Evolutionary conservation across 2,888 invertebrate genomes (phyloP).

Genomic region (Patella pellucida): DNA sequence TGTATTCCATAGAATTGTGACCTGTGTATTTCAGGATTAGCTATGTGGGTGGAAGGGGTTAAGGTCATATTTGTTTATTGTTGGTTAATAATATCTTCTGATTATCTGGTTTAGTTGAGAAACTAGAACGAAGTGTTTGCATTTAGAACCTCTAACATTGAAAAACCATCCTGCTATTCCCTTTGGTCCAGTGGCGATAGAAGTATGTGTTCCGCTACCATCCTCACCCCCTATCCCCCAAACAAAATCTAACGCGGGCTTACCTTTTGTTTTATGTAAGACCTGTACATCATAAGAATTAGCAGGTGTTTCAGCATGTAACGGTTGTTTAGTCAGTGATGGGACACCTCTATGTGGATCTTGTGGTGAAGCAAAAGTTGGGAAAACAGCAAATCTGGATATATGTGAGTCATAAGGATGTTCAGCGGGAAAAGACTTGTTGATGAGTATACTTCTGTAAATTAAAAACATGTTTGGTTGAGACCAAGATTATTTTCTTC

Average conservation of each 20-base stretch:
- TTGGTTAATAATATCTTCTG: no score
- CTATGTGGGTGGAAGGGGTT: no score
- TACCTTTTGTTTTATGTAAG: conserved; percentile 65
- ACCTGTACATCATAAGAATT: conserved; percentile 59
- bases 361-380: conserved; percentile 63
- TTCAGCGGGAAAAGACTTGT: conserved; percentile 66
- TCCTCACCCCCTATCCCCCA: no score
- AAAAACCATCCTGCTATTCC: background rate
- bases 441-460: conserved; percentile 58
- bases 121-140: no score
- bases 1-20: no score
- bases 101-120: no score
- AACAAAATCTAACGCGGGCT: background rate
- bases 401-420: conserved; percentile 68
- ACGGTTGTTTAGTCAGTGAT: conserved; percentile 57
- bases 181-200: background rate
- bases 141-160: no score
- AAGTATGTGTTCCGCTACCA: background rate
- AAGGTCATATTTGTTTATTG: no score
- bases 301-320: conserved; percentile 65
- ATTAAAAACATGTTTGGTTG: conserved; percentile 1
- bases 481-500: no score
- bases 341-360: conserved; percentile 62
- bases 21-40: no score
- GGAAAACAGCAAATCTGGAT: conserved; percentile 61